Evolutionary conservation across 2,113 vertebrate species (phyloP).

Genomic region (Sarotherodon lohbergeri): DNA sequence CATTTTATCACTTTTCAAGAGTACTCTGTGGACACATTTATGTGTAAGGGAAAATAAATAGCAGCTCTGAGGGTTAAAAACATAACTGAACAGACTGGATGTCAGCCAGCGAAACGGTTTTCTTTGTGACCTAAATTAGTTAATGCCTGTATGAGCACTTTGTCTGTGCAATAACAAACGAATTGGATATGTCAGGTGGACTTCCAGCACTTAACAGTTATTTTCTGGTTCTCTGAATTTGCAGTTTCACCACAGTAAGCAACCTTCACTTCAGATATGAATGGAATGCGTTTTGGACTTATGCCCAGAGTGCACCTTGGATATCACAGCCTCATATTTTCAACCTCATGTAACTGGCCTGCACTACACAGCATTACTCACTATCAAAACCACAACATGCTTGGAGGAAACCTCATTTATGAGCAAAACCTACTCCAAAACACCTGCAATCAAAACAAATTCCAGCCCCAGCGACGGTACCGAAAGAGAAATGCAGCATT

Average conservation of each 20-base stretch:
- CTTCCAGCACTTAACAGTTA: neutral
- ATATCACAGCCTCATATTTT: conserved; percentile 15
- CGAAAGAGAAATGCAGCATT: neutral
- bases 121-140: neutral
- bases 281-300: conserved; percentile 48
- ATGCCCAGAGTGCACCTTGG: conserved; percentile 44
- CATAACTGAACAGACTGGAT: neutral
- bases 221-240: conserved; percentile 15
- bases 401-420: neutral
- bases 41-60: conserved; percentile 23
- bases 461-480: neutral
- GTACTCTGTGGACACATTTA: conserved; percentile 6
- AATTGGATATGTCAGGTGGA: conserved; percentile 14
- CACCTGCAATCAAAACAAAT: neutral
- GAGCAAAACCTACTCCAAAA: neutral
- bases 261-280: conserved; percentile 50
- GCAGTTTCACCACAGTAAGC: conserved; percentile 18
- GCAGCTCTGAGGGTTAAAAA: neutral
- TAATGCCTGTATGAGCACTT: neutral
- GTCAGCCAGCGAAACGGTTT: neutral
- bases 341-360: neutral
- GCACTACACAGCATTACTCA: neutral
- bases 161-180: neutral
- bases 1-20: conserved; percentile 22
- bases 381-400: neutral